Conservation (phyloP, 2,113 vertebrate genomes). For the Trichomycterus rosablanca region DNA sequence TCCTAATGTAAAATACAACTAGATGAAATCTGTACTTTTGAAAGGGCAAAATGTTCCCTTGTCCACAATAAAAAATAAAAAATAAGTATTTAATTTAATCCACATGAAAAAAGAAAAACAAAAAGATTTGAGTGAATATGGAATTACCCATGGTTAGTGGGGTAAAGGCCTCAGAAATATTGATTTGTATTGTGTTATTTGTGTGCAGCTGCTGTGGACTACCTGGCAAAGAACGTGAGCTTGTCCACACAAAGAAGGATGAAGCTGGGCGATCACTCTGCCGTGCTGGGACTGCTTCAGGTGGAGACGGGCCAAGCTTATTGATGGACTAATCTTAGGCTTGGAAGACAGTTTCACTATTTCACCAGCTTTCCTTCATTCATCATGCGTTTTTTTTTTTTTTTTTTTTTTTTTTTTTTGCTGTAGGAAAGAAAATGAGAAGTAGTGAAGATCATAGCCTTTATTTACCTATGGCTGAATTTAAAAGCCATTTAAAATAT, state of each 20-base stretch:
- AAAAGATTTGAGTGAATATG: too few relatives aligned
- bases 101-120: too few relatives aligned
- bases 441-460: conserved; percentile 16
- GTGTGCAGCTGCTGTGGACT: conserved; percentile 85
- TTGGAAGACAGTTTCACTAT: conserved; percentile 8
- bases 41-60: too few relatives aligned
- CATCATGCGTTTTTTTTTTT: conserved; percentile 1
- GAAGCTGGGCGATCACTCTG: conserved; percentile 93
- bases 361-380: conserved; percentile 53
- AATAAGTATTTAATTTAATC: too few relatives aligned
- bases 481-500: too few relatives aligned
- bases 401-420: not conserved
- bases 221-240: conserved; percentile 93
- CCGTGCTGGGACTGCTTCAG: conserved; percentile 90
- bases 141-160: too few relatives aligned
- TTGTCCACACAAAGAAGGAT: conserved; percentile 91
- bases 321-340: conserved; percentile 52
- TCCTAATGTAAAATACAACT: too few relatives aligned
- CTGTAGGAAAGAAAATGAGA: conserved; percentile 8
- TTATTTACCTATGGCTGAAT: conserved; percentile 33
- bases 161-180: conserved; percentile 2
- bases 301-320: conserved; percentile 96
- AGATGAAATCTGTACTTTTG: too few relatives aligned
- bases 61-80: too few relatives aligned
- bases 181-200: conserved; percentile 16